A percentile compares a stretch with the other conserved stretches of the same genome.
phyloP scores from a whole-genome alignment of 2,797 vertebrate genomes.

The Macrochelys suwanniensis region DNA sequence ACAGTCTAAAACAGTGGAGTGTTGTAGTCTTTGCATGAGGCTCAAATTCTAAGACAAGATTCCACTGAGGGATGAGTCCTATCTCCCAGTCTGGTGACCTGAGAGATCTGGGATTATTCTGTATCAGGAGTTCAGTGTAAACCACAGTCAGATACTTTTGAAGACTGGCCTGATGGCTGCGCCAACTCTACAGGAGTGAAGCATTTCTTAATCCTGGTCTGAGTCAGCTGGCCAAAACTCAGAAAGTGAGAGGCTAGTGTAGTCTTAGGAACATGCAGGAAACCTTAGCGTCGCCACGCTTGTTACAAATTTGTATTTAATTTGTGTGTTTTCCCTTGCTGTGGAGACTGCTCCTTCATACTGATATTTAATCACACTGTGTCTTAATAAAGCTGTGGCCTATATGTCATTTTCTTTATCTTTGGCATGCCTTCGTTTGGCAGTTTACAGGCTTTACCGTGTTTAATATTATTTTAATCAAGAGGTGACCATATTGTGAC shows the following conservation, averaged over 20 bases:
- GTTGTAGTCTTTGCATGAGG: background rate
- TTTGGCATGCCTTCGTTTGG: background rate
- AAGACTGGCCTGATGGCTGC: background rate
- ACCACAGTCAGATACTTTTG: background rate
- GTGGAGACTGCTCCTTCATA: background rate
- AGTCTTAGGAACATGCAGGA: slow-evolving; percentile 3
- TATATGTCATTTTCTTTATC: background rate
- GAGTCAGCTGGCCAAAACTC: background rate
- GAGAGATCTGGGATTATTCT: background rate
- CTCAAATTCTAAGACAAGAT: background rate
- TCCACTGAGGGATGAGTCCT: background rate
- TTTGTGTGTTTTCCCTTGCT: background rate
- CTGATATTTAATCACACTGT: background rate
- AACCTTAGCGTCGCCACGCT: background rate
- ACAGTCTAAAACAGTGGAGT: background rate
- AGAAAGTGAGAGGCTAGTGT: background rate
- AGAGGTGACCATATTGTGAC: background rate
- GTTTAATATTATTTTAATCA: background rate
- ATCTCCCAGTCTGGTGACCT: background rate
- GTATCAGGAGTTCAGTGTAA: background rate
- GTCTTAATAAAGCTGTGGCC: background rate
- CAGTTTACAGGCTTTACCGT: background rate
- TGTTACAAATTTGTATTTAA: background rate
- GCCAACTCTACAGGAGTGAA: background rate
- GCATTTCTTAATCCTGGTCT: background rate